A percentile compares a stretch with the other conserved stretches of the same genome.
These are phyloP conservation scores for Cirrhinus molitorella DNA, from an alignment of 2,797 vertebrate genomes.

Conservation along the genomic window DNA sequence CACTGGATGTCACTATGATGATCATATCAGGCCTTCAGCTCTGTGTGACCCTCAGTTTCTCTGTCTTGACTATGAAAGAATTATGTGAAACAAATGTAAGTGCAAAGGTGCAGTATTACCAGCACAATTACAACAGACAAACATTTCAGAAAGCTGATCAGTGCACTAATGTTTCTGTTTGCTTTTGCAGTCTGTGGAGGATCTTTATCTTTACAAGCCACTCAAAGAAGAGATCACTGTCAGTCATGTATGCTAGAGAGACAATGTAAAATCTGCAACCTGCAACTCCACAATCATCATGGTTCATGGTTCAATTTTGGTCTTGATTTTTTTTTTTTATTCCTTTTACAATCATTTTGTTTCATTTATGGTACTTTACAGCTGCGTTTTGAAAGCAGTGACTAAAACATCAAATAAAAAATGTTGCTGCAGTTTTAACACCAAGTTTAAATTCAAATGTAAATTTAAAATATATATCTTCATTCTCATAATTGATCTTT, in stretches of 20 bases:
- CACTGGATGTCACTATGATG: conserved; percentile 68
- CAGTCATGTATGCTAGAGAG: conserved; percentile 46
- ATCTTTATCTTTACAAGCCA: conserved; percentile 58
- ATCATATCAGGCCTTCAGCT: conserved; percentile 68
- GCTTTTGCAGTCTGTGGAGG: conserved; percentile 56
- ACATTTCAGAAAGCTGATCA: neutral
- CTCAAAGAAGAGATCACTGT: conserved; percentile 62
- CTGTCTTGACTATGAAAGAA: conserved; percentile 57
- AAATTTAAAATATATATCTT: neutral
- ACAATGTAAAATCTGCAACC: neutral
- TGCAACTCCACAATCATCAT: too few species aligned
- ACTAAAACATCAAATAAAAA: neutral
- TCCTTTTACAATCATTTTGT: too few species aligned
- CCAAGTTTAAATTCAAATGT: neutral
- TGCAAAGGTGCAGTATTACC: conserved; percentile 41
- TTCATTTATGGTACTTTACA: neutral
- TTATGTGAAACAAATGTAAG: conserved; percentile 41
- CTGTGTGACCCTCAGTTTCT: conserved; percentile 60
- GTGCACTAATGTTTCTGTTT: neutral
- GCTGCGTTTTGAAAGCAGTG: neutral
- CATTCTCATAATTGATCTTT: neutral
- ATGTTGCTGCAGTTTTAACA: neutral
- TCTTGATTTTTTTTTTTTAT: too few species aligned
- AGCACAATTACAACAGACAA: neutral
- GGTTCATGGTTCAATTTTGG: too few species aligned